A percentile compares a stretch with the other conserved stretches of the same genome.
Evolutionary conservation across 1,140 invertebrate genomes (phyloP).

Genomic region (Drosophila albomicans): DNA sequence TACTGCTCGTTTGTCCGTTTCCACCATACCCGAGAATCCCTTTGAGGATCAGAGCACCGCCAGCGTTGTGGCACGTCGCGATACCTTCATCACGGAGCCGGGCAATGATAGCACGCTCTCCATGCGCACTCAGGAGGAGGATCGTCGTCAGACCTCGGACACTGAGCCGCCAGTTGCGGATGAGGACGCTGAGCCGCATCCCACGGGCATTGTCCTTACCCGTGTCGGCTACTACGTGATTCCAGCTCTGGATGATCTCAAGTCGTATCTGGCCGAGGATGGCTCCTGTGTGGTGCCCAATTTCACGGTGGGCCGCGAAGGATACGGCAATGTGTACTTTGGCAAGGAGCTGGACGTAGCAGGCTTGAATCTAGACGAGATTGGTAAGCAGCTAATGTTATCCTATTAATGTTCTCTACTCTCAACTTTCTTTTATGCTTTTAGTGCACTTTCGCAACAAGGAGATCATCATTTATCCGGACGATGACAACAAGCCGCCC

Average conservation of each 20-base stretch:
- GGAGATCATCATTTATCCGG: conserved; percentile 91
- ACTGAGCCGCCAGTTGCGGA: conserved; percentile 68
- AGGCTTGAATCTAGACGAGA: conserved; percentile 94
- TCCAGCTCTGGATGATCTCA: conserved; percentile 92
- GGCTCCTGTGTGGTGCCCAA: conserved; percentile 94
- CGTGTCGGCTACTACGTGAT: conserved; percentile 94
- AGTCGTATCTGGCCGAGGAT: conserved; percentile 88
- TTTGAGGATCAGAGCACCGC: conserved; percentile 72
- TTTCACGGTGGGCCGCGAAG: conserved; percentile 94
- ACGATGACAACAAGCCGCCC: conserved; percentile 90
- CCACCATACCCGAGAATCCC: conserved; percentile 74
- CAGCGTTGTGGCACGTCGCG: conserved; percentile 53
- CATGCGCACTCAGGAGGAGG: conserved; percentile 56
- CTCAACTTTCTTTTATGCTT: too few species aligned
- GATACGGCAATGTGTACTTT: conserved; percentile 97
- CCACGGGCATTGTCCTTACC: conserved; percentile 88
- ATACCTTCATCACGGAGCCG: conserved; percentile 61
- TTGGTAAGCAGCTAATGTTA: conserved; percentile 85
- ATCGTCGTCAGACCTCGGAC: conserved; percentile 61
- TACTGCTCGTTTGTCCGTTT: conserved; percentile 64
- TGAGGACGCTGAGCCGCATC: conserved; percentile 85
- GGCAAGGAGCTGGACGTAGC: conserved; percentile 94
- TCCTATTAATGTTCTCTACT: not conserved
- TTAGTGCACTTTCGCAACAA: conserved; percentile 91
- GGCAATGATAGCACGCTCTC: conserved; percentile 64